Evolutionary conservation across 2,888 invertebrate species (phyloP).

Genomic region (Galerucella pusilla): DNA sequence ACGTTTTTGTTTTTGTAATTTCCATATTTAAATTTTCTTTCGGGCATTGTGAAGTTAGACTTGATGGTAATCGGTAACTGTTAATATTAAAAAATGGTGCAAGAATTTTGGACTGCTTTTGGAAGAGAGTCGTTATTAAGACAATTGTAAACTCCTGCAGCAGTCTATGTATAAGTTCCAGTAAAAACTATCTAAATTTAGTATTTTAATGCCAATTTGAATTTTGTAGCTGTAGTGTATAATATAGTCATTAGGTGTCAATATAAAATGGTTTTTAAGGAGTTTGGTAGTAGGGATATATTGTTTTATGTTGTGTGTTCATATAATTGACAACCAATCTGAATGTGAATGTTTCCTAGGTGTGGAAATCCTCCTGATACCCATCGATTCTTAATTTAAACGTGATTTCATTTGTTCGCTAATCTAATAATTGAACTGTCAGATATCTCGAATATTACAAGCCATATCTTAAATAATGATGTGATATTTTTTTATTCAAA

Average conservation of each 20-base stretch:
- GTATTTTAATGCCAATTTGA: constrained; percentile 66
- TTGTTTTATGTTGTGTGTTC: constrained; percentile 61
- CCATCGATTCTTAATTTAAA: constrained; percentile 24
- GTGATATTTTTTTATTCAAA: constrained; percentile 18
- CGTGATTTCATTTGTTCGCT: constrained; percentile 31
- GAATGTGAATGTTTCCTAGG: constrained; percentile 51
- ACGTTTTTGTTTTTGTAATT: too few species aligned
- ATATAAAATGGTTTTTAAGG: constrained; percentile 64
- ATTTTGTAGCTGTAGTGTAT: constrained; percentile 49
- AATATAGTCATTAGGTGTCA: constrained; percentile 60
- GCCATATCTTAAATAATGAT: constrained; percentile 1
- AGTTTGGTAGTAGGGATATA: constrained; percentile 64
- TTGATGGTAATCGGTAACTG: constrained; percentile 37
- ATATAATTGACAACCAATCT: constrained; percentile 56
- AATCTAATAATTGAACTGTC: not conserved
- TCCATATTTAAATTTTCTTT: not conserved
- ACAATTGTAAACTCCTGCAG: constrained; percentile 53
- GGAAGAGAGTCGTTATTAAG: constrained; percentile 43
- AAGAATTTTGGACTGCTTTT: constrained; percentile 55
- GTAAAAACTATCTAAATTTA: constrained; percentile 63
- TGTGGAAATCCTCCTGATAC: constrained; percentile 21
- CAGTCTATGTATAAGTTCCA: constrained; percentile 63
- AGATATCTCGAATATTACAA: constrained; percentile 23
- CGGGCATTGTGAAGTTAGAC: constrained; percentile 12
- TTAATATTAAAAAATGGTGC: constrained; percentile 57